These are phyloP conservation scores for Chascanopsetta lugubris DNA, from an alignment of 2,113 vertebrate species.

Conservation along the genomic window DNA sequence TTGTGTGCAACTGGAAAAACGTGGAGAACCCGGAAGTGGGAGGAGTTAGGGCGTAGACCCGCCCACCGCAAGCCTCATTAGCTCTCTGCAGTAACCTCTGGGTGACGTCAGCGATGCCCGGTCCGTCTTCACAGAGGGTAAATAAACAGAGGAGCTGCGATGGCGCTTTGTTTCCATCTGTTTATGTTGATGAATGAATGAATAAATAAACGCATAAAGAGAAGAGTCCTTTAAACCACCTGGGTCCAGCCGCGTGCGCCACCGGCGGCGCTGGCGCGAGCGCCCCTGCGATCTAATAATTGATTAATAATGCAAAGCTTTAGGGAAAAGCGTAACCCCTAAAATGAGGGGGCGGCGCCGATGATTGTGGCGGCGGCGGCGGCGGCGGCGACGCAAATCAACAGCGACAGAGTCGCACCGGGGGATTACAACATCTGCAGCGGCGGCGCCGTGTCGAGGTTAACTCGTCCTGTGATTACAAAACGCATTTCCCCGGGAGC, in stretches of 20 bases:
- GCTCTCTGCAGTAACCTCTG: too few relatives aligned
- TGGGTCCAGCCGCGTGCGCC: slow-evolving; percentile 54
- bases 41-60: too few relatives aligned
- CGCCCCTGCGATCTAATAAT: slow-evolving; percentile 59
- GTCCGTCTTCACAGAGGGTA: slow-evolving; percentile 41
- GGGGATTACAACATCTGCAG: slow-evolving; percentile 81
- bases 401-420: slow-evolving; percentile 68
- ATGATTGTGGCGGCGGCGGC: slow-evolving; percentile 62
- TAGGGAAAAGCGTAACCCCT: slow-evolving; percentile 72
- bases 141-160: slow-evolving; percentile 36
- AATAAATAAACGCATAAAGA: not conserved
- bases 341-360: slow-evolving; percentile 77
- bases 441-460: slow-evolving; percentile 74
- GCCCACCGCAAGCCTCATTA: too few relatives aligned
- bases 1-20: too few relatives aligned
- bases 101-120: slow-evolving; percentile 16
- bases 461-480: slow-evolving; percentile 79
- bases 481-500: slow-evolving; percentile 72
- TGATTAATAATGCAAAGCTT: slow-evolving; percentile 76
- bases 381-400: slow-evolving; percentile 68
- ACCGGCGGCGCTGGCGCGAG: slow-evolving; percentile 54
- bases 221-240: slow-evolving; percentile 32
- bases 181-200: not conserved
- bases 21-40: too few relatives aligned
- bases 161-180: slow-evolving; percentile 36